phyloP scores from a whole-genome alignment of 1,140 invertebrate genomes.

The Mizuhopecten yessoensis region DNA sequence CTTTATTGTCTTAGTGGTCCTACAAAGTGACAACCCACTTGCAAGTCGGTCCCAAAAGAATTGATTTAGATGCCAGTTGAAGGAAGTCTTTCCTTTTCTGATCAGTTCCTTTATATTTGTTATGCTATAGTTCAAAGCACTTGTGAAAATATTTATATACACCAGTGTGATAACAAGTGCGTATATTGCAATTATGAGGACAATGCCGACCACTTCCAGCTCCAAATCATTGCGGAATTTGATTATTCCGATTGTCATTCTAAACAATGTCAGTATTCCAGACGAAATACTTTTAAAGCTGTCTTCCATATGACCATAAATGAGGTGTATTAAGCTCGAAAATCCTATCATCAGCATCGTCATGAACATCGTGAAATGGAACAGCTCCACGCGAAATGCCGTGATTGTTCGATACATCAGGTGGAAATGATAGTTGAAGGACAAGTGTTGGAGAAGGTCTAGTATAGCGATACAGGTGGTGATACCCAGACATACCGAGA shows the following conservation, averaged over 20 bases:
- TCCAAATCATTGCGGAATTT: conserved; percentile 32
- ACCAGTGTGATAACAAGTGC: not conserved
- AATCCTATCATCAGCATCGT: not conserved
- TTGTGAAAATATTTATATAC: not conserved
- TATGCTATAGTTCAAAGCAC: not conserved
- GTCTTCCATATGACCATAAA: not conserved
- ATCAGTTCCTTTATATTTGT: not conserved
- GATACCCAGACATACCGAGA: not conserved
- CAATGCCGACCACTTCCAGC: not conserved
- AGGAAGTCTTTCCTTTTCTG: not conserved
- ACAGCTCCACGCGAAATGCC: not conserved
- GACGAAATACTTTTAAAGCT: not conserved
- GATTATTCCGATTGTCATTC: conserved; percentile 12
- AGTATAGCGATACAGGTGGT: not conserved
- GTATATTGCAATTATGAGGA: not conserved
- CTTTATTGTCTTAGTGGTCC: not conserved
- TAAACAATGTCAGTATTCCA: not conserved
- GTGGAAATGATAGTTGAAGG: conserved; percentile 26
- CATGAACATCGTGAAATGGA: not conserved
- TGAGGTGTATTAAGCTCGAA: not conserved
- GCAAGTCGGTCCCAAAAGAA: not conserved
- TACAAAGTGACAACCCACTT: not conserved
- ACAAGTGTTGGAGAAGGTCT: not conserved
- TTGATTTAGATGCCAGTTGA: not conserved
- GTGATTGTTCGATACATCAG: not conserved